These are phyloP conservation scores for Ahaetulla prasina DNA, from an alignment of 2,113 vertebrate species.

Conservation along the genomic window DNA sequence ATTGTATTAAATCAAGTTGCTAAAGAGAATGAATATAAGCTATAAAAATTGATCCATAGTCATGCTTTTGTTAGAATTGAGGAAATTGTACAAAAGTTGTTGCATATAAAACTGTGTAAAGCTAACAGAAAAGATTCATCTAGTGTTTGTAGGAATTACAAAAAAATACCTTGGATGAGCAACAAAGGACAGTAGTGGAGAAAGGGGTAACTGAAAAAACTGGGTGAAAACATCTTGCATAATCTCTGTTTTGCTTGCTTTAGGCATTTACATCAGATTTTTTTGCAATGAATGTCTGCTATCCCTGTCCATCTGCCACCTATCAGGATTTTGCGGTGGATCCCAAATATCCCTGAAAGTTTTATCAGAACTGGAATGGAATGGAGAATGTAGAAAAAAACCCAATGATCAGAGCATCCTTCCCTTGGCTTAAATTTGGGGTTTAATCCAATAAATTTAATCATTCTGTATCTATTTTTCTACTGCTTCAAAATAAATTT, in stretches of 20 bases:
- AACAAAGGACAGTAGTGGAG: neutral
- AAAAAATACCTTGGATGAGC: neutral
- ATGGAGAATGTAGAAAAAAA: neutral
- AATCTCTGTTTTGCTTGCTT: neutral
- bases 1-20: slow-evolving; percentile 35
- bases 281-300: neutral
- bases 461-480: neutral
- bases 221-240: neutral
- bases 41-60: slow-evolving; percentile 23
- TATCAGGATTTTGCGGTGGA: neutral
- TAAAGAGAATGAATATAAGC: slow-evolving; percentile 12
- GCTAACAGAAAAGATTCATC: neutral
- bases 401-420: neutral
- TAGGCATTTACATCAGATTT: neutral
- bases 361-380: neutral
- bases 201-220: neutral
- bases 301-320: neutral
- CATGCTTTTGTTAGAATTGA: neutral
- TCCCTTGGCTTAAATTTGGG: neutral
- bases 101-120: neutral
- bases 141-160: neutral
- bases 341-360: neutral
- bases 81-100: neutral
- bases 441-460: neutral
- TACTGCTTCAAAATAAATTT: neutral